phyloP scores from a whole-genome alignment of 2,888 invertebrate species.

The Megastigmus dorsalis region DNA sequence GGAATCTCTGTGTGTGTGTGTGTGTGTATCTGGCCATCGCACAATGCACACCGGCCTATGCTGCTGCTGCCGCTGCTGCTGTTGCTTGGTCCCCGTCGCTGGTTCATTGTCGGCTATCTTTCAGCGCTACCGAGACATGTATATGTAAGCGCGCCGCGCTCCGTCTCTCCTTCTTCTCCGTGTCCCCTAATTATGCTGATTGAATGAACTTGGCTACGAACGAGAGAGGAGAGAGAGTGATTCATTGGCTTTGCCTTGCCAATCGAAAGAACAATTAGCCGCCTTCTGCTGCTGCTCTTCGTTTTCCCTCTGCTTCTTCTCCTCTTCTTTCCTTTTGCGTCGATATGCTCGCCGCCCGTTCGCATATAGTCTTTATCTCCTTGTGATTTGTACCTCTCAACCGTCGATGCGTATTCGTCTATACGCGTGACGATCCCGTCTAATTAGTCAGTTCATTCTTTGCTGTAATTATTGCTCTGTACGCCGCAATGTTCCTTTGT shows the following conservation, averaged over 20 bases:
- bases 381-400: neutral
- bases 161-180: neutral
- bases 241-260: conserved; percentile 34
- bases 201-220: conserved; percentile 29
- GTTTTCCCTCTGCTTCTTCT: neutral
- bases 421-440: neutral
- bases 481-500: no score
- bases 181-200: conserved; percentile 47
- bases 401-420: neutral
- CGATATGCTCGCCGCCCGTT: neutral
- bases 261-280: conserved; percentile 36
- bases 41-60: no score
- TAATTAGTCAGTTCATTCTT: conserved; percentile 1
- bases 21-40: no score
- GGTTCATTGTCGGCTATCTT: neutral
- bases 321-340: neutral
- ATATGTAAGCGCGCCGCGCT: neutral
- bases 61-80: neutral
- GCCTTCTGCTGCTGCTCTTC: neutral
- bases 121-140: neutral
- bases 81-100: neutral
- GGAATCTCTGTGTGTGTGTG: no score
- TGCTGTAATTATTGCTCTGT: no score
- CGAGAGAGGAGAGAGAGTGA: no score
- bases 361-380: no score